Evolutionary conservation across 2,888 invertebrate species (phyloP), one percentile per base, ranked within the genome.

Genomic region (Dicycla oo): DNA sequence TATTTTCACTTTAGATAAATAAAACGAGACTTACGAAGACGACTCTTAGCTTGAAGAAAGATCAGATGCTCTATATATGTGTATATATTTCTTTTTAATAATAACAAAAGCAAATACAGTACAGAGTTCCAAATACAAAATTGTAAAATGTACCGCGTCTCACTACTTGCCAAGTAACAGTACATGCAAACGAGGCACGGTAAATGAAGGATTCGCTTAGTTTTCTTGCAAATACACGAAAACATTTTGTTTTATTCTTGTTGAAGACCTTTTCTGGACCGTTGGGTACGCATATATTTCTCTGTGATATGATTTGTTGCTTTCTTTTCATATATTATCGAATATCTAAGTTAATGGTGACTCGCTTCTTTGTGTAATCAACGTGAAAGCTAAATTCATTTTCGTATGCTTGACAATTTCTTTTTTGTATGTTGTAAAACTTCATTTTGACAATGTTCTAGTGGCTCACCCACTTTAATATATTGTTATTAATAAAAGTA

Each of bases 201-300:
- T 70, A 84, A 87, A 90, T 89, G 91, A 91, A 88, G 87, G 87
- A 91, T 91, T 88, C 87, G 85, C 86, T 88, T 89, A 91, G 89
- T 91, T 90, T 88, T 84, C 88, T 90, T 87, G 87, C 88, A 91
- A 91, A 90, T 90, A 89, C 87, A 89, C 84, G 89, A 88, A 90
- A 90, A 91, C 88, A 91, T 91, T 90, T 90, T 90, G 89, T 92
- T 91, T 90, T 89, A 90, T 89, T 89, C 87, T 83, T 85, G 82
- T 78, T 83, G 76, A 86, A 83, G 83, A 86, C 84, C 87, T 88
- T 86, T 90, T 90, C 88, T 83, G 88, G 87, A 80, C 83, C 88
- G 89, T 87, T 91, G 88, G 83, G 77, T 82, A 68, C 86, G 88
- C 84, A 87, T 89, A 87, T 85, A 87, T 88, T 86, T 83, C 56